These are phyloP conservation scores for Dicrostonyx torquatus DNA, from an alignment of 2,797 vertebrate species.

Conservation along the genomic window DNA sequence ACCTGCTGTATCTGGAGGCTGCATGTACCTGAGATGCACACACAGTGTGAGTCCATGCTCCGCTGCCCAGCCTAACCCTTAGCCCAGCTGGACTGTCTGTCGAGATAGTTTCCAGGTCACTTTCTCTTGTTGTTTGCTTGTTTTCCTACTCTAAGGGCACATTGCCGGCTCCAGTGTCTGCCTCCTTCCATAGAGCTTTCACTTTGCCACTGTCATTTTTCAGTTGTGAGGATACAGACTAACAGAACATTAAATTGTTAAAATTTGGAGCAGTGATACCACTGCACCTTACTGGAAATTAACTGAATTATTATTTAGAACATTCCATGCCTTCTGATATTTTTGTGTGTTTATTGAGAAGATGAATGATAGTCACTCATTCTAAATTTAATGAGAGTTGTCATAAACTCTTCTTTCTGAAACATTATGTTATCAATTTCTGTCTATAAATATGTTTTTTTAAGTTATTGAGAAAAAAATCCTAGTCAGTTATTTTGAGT, in stretches of 20 bases:
- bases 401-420: slow-evolving; percentile 37
- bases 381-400: slow-evolving; percentile 47
- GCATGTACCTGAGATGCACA: background rate
- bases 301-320: background rate
- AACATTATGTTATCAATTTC: slow-evolving; percentile 33
- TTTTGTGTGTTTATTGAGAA: slow-evolving; percentile 53
- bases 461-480: slow-evolving; percentile 50
- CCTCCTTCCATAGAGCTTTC: background rate
- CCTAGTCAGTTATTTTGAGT: slow-evolving; percentile 21
- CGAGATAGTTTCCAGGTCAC: background rate
- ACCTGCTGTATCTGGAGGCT: background rate
- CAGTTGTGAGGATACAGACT: background rate
- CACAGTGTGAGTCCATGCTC: no score
- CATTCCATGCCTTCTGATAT: background rate
- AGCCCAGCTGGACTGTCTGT: background rate
- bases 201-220: background rate
- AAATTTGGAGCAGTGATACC: background rate
- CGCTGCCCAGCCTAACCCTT: background rate
- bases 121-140: background rate
- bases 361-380: slow-evolving; percentile 20
- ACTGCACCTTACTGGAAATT: background rate
- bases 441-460: slow-evolving; percentile 13
- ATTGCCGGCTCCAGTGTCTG: background rate
- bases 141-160: background rate
- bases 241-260: background rate